Conservation (phyloP, 2,888 invertebrate species). For the Diadegma fenestrale region DNA sequence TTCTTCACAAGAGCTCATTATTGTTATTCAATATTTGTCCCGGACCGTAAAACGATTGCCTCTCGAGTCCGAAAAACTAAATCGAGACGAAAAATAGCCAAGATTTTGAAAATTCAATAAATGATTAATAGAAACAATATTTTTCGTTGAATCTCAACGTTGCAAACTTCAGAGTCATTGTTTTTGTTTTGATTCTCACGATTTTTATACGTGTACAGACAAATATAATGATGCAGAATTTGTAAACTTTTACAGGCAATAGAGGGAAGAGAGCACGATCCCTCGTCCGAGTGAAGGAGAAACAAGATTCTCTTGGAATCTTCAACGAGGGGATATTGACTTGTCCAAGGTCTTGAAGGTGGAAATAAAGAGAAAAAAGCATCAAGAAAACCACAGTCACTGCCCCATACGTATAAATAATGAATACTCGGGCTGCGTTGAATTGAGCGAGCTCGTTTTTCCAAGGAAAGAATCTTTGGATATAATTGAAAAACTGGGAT, state of each 20-base stretch:
- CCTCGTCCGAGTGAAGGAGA: conserved; percentile 69
- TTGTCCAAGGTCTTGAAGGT: conserved; percentile 10
- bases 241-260: conserved; percentile 47
- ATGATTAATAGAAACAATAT: too few species aligned
- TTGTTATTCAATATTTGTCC: too few species aligned
- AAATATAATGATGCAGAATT: neutral
- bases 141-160: too few species aligned
- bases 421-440: neutral
- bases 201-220: neutral
- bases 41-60: too few species aligned
- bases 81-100: too few species aligned
- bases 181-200: neutral
- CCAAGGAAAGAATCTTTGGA: neutral
- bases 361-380: conserved; percentile 7
- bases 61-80: too few species aligned
- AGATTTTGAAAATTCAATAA: too few species aligned
- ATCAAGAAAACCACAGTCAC: conserved; percentile 22
- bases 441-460: conserved; percentile 1
- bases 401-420: conserved; percentile 22
- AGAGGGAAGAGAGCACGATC: conserved; percentile 65
- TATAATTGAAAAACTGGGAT: neutral
- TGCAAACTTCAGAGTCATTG: too few species aligned
- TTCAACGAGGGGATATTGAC: conserved; percentile 41
- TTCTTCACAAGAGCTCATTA: too few species aligned
- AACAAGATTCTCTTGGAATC: conserved; percentile 52